These are phyloP conservation scores for Tiphia femorata DNA, from an alignment of 2,888 invertebrate genomes.

Conservation along the genomic window DNA sequence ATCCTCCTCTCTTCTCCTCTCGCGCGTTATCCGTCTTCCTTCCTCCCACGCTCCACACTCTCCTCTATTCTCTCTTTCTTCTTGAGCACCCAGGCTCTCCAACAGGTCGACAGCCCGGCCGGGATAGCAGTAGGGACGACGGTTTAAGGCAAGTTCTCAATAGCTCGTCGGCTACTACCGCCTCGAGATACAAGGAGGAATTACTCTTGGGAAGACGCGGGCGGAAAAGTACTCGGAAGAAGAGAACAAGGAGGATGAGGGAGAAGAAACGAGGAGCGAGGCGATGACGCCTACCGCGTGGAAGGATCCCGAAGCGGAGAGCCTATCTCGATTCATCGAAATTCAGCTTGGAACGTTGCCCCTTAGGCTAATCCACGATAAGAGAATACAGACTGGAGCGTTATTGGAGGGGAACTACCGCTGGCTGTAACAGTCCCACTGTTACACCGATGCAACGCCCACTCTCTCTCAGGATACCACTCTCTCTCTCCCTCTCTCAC, in stretches of 20 bases:
- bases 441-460: no score
- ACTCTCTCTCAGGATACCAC: no score
- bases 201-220: no score
- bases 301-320: conserved; percentile 22
- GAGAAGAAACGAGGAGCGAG: no score
- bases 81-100: neutral
- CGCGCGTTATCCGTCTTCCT: neutral
- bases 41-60: conserved; percentile 7
- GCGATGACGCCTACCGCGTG: no score
- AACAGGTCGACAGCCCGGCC: conserved; percentile 35
- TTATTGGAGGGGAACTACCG: no score
- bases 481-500: no score
- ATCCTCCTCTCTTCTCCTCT: neutral
- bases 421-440: no score
- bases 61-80: conserved; percentile 19
- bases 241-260: no score
- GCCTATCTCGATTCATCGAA: conserved; percentile 52
- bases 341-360: conserved; percentile 33
- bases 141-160: conserved; percentile 51
- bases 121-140: conserved; percentile 40
- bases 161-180: no score
- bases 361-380: conserved; percentile 42
- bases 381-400: conserved; percentile 18
- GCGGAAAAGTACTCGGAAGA: no score
- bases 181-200: no score